Percentiles rank a stretch among this genome's conserved stretches.
Evolutionary conservation across 2,113 vertebrate genomes (phyloP).

Genomic region (Chunga burmeisteri): DNA sequence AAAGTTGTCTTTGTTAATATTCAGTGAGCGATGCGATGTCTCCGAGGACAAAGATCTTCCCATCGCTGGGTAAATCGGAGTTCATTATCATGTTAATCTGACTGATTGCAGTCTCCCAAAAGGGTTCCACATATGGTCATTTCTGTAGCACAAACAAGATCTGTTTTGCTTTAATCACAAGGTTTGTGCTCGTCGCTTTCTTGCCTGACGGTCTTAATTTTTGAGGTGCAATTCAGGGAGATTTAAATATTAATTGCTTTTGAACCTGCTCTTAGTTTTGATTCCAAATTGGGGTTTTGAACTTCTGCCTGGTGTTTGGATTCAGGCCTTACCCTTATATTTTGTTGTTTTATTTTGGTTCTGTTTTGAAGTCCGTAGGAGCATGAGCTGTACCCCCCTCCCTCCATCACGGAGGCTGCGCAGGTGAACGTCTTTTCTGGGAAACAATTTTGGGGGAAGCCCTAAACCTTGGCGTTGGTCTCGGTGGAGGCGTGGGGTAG

Average conservation of each 20-base stretch:
- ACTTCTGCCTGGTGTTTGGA: background rate
- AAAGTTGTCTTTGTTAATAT: background rate
- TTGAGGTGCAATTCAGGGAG: background rate
- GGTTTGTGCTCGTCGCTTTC: background rate
- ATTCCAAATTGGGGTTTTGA: background rate
- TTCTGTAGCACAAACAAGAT: background rate
- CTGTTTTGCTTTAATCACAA: background rate
- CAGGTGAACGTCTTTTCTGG: fast-evolving
- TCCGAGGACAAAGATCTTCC: background rate
- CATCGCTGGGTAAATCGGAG: background rate
- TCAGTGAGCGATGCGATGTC: background rate
- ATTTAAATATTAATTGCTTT: background rate
- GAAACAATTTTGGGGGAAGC: fast-evolving
- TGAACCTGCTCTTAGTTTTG: background rate
- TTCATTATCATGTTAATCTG: slow-evolving; percentile 12
- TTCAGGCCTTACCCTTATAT: background rate
- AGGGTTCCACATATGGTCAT: background rate
- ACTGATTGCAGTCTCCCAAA: background rate
- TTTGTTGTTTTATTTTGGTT: background rate
- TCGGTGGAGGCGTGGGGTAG: fast-evolving
- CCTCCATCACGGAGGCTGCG: fast-evolving
- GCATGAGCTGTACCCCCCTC: background rate
- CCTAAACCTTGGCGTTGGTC: fast-evolving
- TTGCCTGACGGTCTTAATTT: background rate
- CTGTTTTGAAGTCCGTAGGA: background rate